phyloP scores from a whole-genome alignment of 2,113 vertebrate species.

The Laterallus jamaicensis region DNA sequence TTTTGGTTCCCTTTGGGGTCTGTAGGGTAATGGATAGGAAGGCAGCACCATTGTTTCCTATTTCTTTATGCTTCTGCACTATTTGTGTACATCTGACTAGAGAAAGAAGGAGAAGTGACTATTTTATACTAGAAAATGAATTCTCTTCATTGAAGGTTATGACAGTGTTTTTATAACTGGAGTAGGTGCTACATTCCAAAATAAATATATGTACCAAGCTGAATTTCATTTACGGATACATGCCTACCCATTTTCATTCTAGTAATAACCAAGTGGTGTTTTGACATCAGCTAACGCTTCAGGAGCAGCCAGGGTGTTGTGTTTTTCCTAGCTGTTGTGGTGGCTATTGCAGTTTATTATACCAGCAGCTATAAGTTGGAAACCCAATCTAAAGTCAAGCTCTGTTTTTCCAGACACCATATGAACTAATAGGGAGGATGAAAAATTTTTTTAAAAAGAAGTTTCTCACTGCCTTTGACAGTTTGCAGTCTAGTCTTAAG shows the following conservation, averaged over 20 bases:
- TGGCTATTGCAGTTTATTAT: background rate
- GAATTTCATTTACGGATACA: background rate
- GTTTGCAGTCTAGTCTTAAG: background rate
- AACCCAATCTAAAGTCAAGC: background rate
- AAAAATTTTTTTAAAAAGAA: background rate
- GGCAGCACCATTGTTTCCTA: background rate
- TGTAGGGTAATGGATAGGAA: background rate
- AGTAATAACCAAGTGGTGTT: background rate
- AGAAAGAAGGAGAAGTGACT: background rate
- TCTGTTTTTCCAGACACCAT: background rate
- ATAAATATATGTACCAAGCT: background rate
- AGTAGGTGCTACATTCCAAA: background rate
- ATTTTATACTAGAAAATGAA: background rate
- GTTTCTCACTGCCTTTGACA: background rate
- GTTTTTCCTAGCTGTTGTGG: background rate
- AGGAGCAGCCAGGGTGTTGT: background rate
- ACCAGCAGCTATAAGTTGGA: background rate
- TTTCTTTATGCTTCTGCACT: background rate
- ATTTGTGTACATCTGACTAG: background rate
- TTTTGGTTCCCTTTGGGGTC: background rate
- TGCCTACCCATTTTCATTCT: background rate
- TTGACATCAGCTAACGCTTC: background rate
- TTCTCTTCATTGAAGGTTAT: background rate
- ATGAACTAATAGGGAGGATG: background rate
- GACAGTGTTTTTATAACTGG: background rate